Percentiles rank a stretch among this genome's conserved stretches.
phyloP scores from a whole-genome alignment of 2,113 vertebrate genomes.

The Xiphophorus couchianus region DNA sequence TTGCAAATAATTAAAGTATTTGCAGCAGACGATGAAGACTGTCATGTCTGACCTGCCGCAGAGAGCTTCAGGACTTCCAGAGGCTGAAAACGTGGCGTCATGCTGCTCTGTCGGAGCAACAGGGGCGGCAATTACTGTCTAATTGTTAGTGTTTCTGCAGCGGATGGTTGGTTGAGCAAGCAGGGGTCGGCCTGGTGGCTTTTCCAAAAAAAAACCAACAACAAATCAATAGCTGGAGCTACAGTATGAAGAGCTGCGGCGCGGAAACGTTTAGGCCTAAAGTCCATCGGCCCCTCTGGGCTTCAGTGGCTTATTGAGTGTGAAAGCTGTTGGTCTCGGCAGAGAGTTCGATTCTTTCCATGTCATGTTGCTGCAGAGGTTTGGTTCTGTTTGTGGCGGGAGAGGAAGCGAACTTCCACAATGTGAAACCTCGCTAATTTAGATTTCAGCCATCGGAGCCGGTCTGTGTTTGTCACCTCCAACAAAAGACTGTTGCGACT shows the following conservation, averaged over 20 bases:
- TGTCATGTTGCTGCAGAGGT: background rate
- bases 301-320: conserved; percentile 2
- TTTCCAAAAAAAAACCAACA: background rate
- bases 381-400: background rate
- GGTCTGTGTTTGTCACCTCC: background rate
- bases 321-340: conserved; percentile 1
- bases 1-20: no score
- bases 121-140: conserved; percentile 49
- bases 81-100: background rate
- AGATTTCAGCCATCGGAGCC: background rate
- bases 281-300: conserved; percentile 7
- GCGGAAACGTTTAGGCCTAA: background rate
- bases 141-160: conserved; percentile 62
- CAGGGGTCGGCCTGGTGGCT: background rate
- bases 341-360: background rate
- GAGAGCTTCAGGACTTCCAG: conserved; percentile 1
- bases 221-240: conserved; percentile 32
- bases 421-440: background rate
- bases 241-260: conserved; percentile 4
- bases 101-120: background rate
- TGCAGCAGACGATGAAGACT: no score
- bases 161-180: conserved; percentile 26
- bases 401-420: background rate
- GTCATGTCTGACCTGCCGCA: no score
- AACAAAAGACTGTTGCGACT: background rate